Percentiles rank a stretch among this genome's conserved stretches.
phyloP scores from a whole-genome alignment of 2,113 vertebrate species.

The Perca fluviatilis region DNA sequence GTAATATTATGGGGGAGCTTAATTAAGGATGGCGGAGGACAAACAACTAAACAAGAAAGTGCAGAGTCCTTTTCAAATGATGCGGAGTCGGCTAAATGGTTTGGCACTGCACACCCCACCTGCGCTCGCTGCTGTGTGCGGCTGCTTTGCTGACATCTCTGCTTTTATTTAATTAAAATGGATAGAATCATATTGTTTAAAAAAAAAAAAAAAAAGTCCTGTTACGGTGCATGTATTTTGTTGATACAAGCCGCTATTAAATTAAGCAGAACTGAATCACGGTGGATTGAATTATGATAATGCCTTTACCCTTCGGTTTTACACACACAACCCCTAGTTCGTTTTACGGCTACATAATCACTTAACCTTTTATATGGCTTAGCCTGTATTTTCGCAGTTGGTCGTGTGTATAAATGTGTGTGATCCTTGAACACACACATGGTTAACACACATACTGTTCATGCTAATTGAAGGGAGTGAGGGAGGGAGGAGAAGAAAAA shows the following conservation, averaged over 20 bases:
- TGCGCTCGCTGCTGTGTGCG: constrained; percentile 23
- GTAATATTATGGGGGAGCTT: constrained; percentile 1
- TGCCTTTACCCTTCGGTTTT: constrained; percentile 50
- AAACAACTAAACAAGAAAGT: constrained; percentile 41
- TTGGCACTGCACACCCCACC: constrained; percentile 23
- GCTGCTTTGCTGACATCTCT: constrained; percentile 36
- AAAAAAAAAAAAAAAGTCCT: constrained; percentile 16
- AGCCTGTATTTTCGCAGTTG: constrained; percentile 62
- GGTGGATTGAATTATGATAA: constrained; percentile 73
- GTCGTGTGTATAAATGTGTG: constrained; percentile 42
- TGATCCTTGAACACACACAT: constrained; percentile 44
- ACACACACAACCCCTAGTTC: constrained; percentile 54
- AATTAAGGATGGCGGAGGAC: constrained; percentile 8
- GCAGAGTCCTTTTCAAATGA: constrained; percentile 27
- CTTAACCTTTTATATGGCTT: constrained; percentile 72
- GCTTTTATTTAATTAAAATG: constrained; percentile 58
- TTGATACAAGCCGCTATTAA: constrained; percentile 63
- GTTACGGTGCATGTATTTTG: constrained; percentile 26
- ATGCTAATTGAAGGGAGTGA: constrained; percentile 62
- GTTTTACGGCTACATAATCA: constrained; percentile 69
- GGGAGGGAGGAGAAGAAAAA: not conserved
- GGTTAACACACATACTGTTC: constrained; percentile 58
- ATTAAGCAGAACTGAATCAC: constrained; percentile 53
- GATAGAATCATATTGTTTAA: constrained; percentile 48
- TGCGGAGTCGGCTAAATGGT: constrained; percentile 31